Percentiles rank a stretch among this genome's conserved stretches.
Evolutionary conservation across 2,888 invertebrate species (phyloP).

Genomic region (Harpalus rubripes): DNA sequence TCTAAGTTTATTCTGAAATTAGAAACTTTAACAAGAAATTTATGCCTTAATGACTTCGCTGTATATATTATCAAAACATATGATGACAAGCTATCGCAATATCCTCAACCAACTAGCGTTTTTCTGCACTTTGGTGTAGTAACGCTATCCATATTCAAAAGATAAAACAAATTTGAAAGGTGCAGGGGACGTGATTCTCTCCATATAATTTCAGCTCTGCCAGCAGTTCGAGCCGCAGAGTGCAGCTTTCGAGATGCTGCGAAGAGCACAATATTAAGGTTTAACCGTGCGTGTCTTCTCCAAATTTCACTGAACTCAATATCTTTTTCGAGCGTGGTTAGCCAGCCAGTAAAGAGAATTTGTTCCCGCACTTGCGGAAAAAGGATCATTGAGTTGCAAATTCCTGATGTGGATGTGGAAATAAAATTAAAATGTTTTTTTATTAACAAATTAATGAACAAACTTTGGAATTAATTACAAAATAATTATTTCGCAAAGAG

Average conservation of each 20-base stretch:
- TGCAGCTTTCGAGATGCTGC: neutral
- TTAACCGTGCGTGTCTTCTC: constrained; percentile 57
- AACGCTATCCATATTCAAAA: constrained; percentile 1
- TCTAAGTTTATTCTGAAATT: no score
- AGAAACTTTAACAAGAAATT: no score
- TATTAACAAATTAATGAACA: neutral
- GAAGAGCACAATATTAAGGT: constrained; percentile 44
- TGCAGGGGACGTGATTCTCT: constrained; percentile 7
- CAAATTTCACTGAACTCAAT: constrained; percentile 59
- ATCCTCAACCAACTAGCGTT: neutral
- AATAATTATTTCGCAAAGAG: neutral
- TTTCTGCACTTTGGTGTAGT: neutral
- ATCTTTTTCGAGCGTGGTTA: constrained; percentile 28
- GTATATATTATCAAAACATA: no score
- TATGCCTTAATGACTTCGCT: no score
- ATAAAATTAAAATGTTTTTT: constrained; percentile 23
- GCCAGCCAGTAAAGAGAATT: neutral
- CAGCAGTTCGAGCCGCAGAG: neutral
- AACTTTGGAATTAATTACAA: neutral
- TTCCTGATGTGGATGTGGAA: neutral
- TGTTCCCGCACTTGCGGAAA: constrained; percentile 14
- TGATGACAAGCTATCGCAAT: no score
- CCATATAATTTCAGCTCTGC: neutral
- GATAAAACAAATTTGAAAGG: constrained; percentile 4
- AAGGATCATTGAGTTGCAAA: neutral